These are phyloP conservation scores for Microctenopoma lineatum DNA, from an alignment of 2,797 vertebrate species.

Conservation along the genomic window DNA sequence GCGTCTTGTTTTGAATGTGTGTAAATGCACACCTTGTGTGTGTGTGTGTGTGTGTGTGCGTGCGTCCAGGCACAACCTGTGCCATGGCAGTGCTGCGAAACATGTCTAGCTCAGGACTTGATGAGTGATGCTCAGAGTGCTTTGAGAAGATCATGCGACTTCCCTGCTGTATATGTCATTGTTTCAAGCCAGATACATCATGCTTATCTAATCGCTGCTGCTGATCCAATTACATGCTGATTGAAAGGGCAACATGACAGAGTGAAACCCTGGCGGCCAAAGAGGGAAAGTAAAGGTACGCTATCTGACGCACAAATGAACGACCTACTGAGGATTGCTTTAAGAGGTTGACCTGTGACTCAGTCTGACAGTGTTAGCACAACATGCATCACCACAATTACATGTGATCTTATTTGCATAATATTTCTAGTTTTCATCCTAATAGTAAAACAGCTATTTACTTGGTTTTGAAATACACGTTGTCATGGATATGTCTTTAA, in stretches of 20 bases:
- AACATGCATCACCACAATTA: constrained; percentile 13
- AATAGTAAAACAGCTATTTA: neutral
- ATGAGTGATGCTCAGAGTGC: constrained; percentile 51
- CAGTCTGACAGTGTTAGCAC: constrained; percentile 21
- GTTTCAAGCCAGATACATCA: constrained; percentile 56
- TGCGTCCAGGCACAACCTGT: constrained; percentile 44
- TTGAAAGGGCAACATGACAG: constrained; percentile 74
- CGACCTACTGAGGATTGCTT: constrained; percentile 32
- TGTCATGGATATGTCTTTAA: neutral
- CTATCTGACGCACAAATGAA: constrained; percentile 66
- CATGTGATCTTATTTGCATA: constrained; percentile 7
- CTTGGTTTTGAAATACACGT: neutral
- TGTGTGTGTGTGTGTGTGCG: constrained; percentile 34
- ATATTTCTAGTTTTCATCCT: neutral
- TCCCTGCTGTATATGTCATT: constrained; percentile 65
- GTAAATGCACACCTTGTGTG: constrained; percentile 10
- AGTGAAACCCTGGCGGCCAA: constrained; percentile 49
- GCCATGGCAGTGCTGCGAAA: constrained; percentile 47
- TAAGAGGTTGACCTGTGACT: constrained; percentile 50
- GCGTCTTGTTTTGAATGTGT: constrained; percentile 25
- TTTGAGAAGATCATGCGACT: constrained; percentile 56
- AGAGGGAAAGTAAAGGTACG: constrained; percentile 58
- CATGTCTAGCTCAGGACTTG: constrained; percentile 56
- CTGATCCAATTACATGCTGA: constrained; percentile 84
- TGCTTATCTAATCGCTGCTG: constrained; percentile 70